Percentiles rank a stretch among this genome's conserved stretches.
These are phyloP conservation scores for Pogona vitticeps DNA, from an alignment of 2,113 vertebrate species.

Conservation along the genomic window DNA sequence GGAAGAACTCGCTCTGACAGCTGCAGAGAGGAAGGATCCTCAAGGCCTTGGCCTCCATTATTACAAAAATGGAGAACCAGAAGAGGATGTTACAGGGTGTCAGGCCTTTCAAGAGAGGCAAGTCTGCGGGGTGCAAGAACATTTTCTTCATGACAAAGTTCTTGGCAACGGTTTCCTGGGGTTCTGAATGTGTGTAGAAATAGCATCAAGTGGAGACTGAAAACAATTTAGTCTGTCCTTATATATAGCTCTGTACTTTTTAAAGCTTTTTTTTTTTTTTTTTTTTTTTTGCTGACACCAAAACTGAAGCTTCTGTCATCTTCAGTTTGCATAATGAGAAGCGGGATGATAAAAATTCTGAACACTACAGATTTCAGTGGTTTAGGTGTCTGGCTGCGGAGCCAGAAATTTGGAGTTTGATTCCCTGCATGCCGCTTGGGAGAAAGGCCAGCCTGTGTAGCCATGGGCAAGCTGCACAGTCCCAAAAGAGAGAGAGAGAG, in stretches of 20 bases:
- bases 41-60: slow-evolving; percentile 95
- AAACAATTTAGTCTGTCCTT: not conserved
- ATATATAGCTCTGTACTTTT: not conserved
- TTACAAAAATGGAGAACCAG: slow-evolving; percentile 97
- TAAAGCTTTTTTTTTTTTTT: not conserved
- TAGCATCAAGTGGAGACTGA: not conserved
- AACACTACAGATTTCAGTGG: no score
- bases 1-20: slow-evolving; percentile 92
- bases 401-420: no score
- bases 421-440: no score
- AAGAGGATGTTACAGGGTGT: slow-evolving; percentile 88
- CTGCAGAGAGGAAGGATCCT: slow-evolving; percentile 95
- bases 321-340: not conserved
- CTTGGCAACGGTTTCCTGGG: not conserved
- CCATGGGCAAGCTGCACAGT: no score
- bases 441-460: no score
- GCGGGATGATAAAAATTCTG: not conserved
- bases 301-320: not conserved
- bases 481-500: no score
- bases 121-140: slow-evolving; percentile 17
- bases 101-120: slow-evolving; percentile 95
- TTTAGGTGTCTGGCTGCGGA: no score
- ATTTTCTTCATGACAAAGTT: not conserved
- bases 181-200: not conserved
- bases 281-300: not conserved